These are phyloP conservation scores for Oplegnathus fasciatus DNA, from an alignment of 2,113 vertebrate genomes.

Conservation along the genomic window DNA sequence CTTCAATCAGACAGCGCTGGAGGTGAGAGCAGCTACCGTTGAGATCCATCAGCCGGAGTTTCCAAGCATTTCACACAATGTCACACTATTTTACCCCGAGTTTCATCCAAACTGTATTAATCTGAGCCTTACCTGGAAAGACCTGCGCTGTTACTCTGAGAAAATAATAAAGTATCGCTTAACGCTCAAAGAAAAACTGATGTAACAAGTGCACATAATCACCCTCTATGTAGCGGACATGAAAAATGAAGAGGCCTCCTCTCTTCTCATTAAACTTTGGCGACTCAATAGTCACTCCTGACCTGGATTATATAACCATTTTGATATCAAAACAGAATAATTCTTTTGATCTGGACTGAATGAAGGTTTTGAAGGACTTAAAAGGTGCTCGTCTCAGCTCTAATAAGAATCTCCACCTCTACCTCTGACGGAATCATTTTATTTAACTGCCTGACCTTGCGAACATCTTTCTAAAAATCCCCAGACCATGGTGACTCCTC, in stretches of 20 bases:
- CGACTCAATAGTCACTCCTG: neutral
- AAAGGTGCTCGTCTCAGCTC: conserved; percentile 30
- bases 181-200: conserved; percentile 12
- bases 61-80: conserved; percentile 64
- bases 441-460: conserved; percentile 29
- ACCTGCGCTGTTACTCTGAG: conserved; percentile 1
- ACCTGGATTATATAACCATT: conserved; percentile 29
- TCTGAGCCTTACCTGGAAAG: conserved; percentile 36
- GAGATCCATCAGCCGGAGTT: conserved; percentile 64
- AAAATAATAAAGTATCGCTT: conserved; percentile 35
- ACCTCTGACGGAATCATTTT: conserved; percentile 5
- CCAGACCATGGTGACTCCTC: conserved; percentile 90
- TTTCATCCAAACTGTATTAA: conserved; percentile 46
- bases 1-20: conserved; percentile 90
- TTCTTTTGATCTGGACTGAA: conserved; percentile 40
- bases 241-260: conserved; percentile 9
- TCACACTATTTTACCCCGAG: conserved; percentile 53
- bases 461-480: conserved; percentile 23
- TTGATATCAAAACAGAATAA: conserved; percentile 39
- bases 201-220: conserved; percentile 24
- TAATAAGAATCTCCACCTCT: conserved; percentile 27
- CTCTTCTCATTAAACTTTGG: conserved; percentile 4
- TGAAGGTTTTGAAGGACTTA: conserved; percentile 21
- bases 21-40: conserved; percentile 80
- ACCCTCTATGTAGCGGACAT: neutral